These are phyloP conservation scores for Parapristionchus giblindavisi DNA, from an alignment of 2,888 invertebrate genomes.

Conservation along the genomic window DNA sequence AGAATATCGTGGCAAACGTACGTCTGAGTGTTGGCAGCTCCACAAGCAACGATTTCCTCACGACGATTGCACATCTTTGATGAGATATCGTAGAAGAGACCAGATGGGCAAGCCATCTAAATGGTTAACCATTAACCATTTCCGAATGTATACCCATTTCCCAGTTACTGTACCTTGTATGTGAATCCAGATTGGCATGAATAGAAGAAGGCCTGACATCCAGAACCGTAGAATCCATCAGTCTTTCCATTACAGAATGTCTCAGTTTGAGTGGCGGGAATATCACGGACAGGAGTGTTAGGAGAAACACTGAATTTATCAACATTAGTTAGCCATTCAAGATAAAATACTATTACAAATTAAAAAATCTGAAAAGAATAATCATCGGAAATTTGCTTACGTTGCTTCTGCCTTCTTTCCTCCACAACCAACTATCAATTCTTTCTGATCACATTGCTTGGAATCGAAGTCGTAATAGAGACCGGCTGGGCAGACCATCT, in stretches of 20 bases:
- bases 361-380: too few species aligned
- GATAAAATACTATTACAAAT: too few species aligned
- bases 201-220: conserved; percentile 30
- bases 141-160: not conserved
- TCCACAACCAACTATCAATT: conserved; percentile 46
- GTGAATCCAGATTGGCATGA: not conserved
- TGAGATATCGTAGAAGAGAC: conserved; percentile 16
- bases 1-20: too few species aligned
- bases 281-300: not conserved
- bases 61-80: not conserved
- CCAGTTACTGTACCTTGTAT: not conserved
- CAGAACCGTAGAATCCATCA: conserved; percentile 30
- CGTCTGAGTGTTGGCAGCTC: not conserved
- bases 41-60: conserved; percentile 12
- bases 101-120: conserved; percentile 27
- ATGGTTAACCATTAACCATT: too few species aligned
- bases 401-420: conserved; percentile 36
- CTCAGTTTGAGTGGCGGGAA: not conserved
- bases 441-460: conserved; percentile 40
- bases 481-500: conserved; percentile 46
- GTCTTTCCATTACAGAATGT: not conserved
- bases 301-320: too few species aligned
- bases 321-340: not conserved
- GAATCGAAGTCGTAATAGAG: conserved; percentile 40
- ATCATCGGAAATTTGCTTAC: too few species aligned